Evolutionary conservation across 2,797 vertebrate genomes (phyloP).

Genomic region (Miichthys miiuy): DNA sequence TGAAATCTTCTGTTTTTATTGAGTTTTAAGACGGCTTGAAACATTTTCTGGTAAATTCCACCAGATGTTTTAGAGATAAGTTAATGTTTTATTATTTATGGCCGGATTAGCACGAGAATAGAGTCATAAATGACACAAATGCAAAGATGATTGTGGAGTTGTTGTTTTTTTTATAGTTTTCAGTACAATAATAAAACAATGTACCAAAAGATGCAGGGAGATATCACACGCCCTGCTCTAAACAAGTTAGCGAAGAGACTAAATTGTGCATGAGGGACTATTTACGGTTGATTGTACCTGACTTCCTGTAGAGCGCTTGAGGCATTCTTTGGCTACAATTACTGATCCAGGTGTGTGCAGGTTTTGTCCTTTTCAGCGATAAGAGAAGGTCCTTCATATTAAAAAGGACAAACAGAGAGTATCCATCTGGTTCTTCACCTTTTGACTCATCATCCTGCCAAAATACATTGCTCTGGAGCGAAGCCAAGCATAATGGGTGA

Average conservation of each 20-base stretch:
- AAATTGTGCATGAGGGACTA: background rate
- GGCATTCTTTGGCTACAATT: slow-evolving; percentile 27
- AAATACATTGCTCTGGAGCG: slow-evolving; percentile 48
- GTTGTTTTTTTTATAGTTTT: background rate
- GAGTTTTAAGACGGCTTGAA: background rate
- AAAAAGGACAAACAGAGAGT: slow-evolving; percentile 61
- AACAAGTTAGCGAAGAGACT: background rate
- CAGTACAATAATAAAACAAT: background rate
- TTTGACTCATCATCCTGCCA: slow-evolving; percentile 64
- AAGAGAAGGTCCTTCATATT: slow-evolving; percentile 46
- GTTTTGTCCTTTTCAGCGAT: background rate
- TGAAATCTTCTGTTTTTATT: background rate
- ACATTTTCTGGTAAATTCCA: slow-evolving; percentile 5
- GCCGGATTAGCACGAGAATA: background rate
- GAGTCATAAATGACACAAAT: background rate
- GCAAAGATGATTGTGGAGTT: background rate
- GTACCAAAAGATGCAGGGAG: background rate
- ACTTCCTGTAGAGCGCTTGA: slow-evolving; percentile 26
- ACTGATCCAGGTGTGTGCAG: slow-evolving; percentile 46
- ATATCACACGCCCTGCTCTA: background rate
- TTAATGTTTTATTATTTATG: background rate
- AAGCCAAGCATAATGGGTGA: slow-evolving; percentile 50
- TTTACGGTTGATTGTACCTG: slow-evolving; percentile 6
- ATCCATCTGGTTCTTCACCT: slow-evolving; percentile 73
- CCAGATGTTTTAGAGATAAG: background rate